A percentile compares a stretch with the other conserved stretches of the same genome.
Evolutionary conservation across 2,797 vertebrate species (phyloP).

Genomic region (Sebastolobus alascanus): DNA sequence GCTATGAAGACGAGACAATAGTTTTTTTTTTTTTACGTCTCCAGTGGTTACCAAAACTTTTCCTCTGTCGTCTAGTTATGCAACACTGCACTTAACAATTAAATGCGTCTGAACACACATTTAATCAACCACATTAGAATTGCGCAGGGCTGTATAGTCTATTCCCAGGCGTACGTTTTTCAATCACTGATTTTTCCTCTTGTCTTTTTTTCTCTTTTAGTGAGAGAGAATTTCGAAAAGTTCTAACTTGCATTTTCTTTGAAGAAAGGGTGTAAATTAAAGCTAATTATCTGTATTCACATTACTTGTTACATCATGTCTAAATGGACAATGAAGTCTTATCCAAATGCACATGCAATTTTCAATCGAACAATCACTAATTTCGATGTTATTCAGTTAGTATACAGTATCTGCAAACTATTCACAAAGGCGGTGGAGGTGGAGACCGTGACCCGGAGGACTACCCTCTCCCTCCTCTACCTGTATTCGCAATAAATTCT

Average conservation of each 20-base stretch:
- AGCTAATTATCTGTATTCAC: background rate
- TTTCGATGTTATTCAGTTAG: background rate
- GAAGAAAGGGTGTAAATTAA: conserved; percentile 1
- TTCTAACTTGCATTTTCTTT: background rate
- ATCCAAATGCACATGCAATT: background rate
- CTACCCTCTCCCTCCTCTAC: background rate
- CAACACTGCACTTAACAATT: background rate
- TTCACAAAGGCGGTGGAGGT: background rate
- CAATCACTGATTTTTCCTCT: background rate
- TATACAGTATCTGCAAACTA: background rate
- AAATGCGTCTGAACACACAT: background rate
- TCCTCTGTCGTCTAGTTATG: background rate
- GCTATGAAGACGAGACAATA: background rate
- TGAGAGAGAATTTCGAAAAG: background rate
- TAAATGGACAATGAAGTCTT: background rate
- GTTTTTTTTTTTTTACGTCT: background rate
- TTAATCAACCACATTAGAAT: background rate
- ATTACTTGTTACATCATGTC: background rate
- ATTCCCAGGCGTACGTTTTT: background rate
- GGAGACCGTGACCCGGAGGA: background rate
- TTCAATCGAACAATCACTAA: background rate
- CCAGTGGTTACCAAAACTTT: background rate
- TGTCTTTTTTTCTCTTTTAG: background rate
- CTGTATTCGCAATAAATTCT: background rate
- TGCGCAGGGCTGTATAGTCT: background rate